phyloP scores from a whole-genome alignment of 2,113 vertebrate species.

The Buteo buteo region DNA sequence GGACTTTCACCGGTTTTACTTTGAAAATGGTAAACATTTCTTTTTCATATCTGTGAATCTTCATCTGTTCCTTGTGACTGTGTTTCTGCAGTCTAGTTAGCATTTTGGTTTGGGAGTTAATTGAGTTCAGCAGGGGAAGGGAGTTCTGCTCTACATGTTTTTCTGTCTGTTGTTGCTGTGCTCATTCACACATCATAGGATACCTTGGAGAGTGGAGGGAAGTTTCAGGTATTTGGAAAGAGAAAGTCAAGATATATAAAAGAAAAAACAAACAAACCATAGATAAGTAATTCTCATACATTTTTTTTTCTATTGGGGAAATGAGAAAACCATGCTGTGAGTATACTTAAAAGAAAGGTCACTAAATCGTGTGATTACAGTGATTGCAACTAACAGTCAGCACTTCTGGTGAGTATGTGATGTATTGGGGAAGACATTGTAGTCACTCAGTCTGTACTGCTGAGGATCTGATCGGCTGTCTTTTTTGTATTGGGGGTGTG shows the following conservation, averaged over 20 bases:
- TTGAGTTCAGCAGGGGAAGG: not conserved
- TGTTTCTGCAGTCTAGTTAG: not conserved
- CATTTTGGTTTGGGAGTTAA: not conserved
- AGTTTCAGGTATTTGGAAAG: not conserved
- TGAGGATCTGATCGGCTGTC: not conserved
- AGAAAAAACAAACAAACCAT: not conserved
- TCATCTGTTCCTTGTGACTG: not conserved
- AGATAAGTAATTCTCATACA: not conserved
- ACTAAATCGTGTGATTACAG: not conserved
- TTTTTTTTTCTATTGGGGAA: not conserved
- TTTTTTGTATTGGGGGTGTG: not conserved
- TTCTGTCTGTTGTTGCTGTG: not conserved
- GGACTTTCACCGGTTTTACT: constrained; percentile 98
- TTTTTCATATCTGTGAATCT: not conserved
- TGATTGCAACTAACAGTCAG: not conserved
- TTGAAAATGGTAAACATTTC: constrained; percentile 86
- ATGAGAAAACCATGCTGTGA: not conserved
- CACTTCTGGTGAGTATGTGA: not conserved
- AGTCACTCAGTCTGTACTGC: not conserved
- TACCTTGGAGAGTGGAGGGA: not conserved
- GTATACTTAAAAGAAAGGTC: not conserved
- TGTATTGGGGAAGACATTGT: not conserved
- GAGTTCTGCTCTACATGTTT: not conserved
- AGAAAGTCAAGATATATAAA: not conserved
- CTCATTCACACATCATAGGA: not conserved